Evolutionary conservation across 2,888 invertebrate genomes (phyloP).

Genomic region (Chymomyza fuscimana): DNA sequence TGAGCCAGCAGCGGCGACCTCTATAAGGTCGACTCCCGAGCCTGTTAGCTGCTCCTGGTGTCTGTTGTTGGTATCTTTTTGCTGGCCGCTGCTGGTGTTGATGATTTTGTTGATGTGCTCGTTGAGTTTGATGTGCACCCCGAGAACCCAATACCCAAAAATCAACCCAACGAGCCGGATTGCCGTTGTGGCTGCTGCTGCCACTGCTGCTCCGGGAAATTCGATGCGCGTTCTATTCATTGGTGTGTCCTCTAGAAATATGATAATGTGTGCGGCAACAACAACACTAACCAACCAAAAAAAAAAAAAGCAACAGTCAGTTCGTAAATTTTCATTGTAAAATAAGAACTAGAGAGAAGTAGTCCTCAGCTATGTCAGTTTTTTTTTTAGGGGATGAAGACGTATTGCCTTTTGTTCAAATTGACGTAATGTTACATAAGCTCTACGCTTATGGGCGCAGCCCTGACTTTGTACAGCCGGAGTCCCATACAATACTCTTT

Average conservation of each 20-base stretch:
- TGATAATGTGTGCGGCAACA: constrained; percentile 68
- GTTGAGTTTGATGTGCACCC: constrained; percentile 65
- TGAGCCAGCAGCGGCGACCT: constrained; percentile 48
- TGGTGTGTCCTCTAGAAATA: constrained; percentile 74
- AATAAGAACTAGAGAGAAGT: constrained; percentile 42
- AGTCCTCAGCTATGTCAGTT: background rate
- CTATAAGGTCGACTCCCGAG: constrained; percentile 33
- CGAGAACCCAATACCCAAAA: background rate
- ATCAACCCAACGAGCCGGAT: constrained; percentile 8
- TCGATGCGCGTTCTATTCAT: constrained; percentile 77
- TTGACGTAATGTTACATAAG: constrained; percentile 76
- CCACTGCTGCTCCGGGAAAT: constrained; percentile 56
- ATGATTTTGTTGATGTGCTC: constrained; percentile 68
- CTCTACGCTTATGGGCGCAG: constrained; percentile 31
- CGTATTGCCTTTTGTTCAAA: constrained; percentile 76
- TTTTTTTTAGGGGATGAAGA: constrained; percentile 72
- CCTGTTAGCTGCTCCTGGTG: background rate
- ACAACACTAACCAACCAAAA: constrained; percentile 12
- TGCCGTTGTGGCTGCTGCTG: background rate
- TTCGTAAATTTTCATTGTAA: constrained; percentile 72
- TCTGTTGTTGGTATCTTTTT: background rate
- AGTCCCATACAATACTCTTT: constrained; percentile 60
- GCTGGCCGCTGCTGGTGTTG: constrained; percentile 60
- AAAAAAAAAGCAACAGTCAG: constrained; percentile 68
- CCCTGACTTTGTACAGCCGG: constrained; percentile 5